A percentile compares a stretch with the other conserved stretches of the same genome.
Evolutionary conservation across 2,797 vertebrate species (phyloP).

Genomic region (Mycteria americana): DNA sequence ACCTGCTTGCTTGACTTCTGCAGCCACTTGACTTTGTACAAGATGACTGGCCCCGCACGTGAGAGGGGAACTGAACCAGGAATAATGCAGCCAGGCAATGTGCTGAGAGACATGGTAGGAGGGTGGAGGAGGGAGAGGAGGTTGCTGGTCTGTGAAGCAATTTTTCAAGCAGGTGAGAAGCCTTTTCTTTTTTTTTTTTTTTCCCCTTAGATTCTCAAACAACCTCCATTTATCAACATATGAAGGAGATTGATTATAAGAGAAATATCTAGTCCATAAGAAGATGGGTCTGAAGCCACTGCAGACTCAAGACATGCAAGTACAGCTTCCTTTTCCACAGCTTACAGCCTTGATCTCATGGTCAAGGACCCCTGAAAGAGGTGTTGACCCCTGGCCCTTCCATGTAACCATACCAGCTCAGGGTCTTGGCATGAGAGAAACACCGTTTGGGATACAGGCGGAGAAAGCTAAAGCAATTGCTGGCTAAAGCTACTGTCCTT

Average conservation of each 20-base stretch:
- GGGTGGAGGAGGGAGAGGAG: neutral
- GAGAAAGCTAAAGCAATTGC: neutral
- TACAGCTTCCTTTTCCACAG: neutral
- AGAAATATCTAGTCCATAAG: neutral
- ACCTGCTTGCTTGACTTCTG: neutral
- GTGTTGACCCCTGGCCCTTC: neutral
- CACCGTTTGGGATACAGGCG: fast-evolving
- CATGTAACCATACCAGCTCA: neutral
- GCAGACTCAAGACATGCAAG: neutral
- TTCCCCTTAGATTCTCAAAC: neutral
- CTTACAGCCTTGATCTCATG: neutral
- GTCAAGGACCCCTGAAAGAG: neutral
- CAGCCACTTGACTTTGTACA: neutral
- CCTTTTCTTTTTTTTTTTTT: neutral
- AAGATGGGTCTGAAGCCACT: neutral
- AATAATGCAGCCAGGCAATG: neutral
- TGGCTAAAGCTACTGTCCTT: neutral
- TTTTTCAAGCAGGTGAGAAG: conserved; percentile 46
- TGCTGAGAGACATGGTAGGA: neutral
- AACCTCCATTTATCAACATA: neutral
- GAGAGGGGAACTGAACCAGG: neutral
- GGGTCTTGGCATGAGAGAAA: neutral
- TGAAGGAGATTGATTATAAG: conserved; percentile 23
- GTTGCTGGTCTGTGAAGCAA: neutral
- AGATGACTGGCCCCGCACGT: neutral